These are phyloP conservation scores for Zaprionus davidi DNA, from an alignment of 1,140 invertebrate genomes.

Conservation along the genomic window DNA sequence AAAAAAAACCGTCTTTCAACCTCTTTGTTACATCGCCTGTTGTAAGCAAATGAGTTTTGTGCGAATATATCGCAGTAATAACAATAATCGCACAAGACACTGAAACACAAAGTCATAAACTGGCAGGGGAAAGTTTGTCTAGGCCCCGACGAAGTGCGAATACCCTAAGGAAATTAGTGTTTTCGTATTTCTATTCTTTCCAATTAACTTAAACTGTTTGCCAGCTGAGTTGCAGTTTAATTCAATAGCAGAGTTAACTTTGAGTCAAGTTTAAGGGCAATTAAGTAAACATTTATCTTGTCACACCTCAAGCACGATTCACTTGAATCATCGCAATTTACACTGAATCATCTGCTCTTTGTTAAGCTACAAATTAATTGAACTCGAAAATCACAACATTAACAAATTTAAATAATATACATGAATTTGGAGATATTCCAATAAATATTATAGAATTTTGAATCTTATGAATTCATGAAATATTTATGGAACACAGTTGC, in stretches of 20 bases:
- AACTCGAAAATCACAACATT: background rate
- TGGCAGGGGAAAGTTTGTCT: constrained; percentile 14
- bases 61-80: constrained; percentile 16
- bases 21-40: constrained; percentile 50
- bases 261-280: background rate
- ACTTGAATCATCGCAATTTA: background rate
- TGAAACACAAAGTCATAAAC: constrained; percentile 11
- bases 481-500: too few species aligned
- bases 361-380: background rate
- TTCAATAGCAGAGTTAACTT: background rate
- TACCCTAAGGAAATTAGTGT: background rate
- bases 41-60: constrained; percentile 48
- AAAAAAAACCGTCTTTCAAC: constrained; percentile 35
- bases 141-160: constrained; percentile 3
- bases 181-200: too few species aligned
- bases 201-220: background rate
- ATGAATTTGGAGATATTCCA: too few species aligned
- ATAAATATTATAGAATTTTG: too few species aligned
- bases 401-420: too few species aligned
- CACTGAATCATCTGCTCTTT: background rate
- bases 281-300: constrained; percentile 7
- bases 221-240: background rate
- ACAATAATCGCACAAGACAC: constrained; percentile 3
- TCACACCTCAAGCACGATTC: constrained; percentile 6
- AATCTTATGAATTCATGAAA: too few species aligned